Evolutionary conservation across 1,140 invertebrate genomes (phyloP).

Genomic region (Drosophila mayri): DNA sequence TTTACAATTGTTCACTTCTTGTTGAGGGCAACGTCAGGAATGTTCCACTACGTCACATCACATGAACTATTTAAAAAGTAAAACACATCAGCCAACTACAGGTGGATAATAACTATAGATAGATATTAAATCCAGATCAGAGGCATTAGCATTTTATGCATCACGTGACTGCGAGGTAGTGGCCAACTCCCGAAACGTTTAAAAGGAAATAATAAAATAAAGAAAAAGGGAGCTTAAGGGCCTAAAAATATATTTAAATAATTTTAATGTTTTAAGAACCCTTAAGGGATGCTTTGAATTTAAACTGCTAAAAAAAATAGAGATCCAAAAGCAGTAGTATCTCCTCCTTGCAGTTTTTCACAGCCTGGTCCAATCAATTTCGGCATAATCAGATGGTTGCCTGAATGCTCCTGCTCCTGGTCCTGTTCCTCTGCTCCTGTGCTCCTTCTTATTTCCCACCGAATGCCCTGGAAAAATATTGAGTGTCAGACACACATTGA

Average conservation of each 20-base stretch:
- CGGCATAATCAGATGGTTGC: slow-evolving; percentile 39
- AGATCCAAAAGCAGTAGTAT: not conserved
- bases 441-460: not conserved
- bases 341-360: not conserved
- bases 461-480: slow-evolving; percentile 48
- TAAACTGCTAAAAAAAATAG: not conserved
- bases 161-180: slow-evolving; percentile 85
- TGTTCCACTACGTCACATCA: slow-evolving; percentile 85
- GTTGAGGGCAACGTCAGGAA: slow-evolving; percentile 69
- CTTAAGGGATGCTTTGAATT: not conserved
- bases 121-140: slow-evolving; percentile 17
- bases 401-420: slow-evolving; percentile 9
- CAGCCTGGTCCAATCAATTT: slow-evolving; percentile 30
- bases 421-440: not conserved
- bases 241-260: not conserved
- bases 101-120: not conserved
- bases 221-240: not conserved
- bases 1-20: not conserved
- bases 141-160: slow-evolving; percentile 36
- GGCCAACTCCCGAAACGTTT: slow-evolving; percentile 76
- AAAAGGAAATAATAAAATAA: not conserved
- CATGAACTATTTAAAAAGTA: slow-evolving; percentile 74
- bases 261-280: not conserved
- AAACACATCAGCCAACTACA: slow-evolving; percentile 24
- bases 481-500: slow-evolving; percentile 52